phyloP scores from a whole-genome alignment of 2,797 vertebrate species.

The Lepilemur ruficaudatus region DNA sequence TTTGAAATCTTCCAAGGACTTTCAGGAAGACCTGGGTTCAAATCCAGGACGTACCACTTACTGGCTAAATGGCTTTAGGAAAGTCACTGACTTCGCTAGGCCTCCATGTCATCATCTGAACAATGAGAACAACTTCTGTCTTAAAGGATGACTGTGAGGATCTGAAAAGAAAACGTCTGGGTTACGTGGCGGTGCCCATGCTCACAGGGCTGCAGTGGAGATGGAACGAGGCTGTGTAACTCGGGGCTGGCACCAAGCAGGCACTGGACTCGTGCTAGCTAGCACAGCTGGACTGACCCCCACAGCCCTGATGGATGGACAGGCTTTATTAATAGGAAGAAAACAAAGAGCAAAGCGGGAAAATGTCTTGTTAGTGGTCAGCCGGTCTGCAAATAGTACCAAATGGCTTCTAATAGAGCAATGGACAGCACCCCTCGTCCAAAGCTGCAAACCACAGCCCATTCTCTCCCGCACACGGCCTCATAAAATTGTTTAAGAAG shows the following conservation, averaged over 20 bases:
- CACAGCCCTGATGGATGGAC: too few species aligned
- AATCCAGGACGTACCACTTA: background rate
- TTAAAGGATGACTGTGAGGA: background rate
- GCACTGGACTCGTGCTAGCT: fast-evolving
- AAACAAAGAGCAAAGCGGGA: background rate
- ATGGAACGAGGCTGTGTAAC: background rate
- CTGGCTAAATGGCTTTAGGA: background rate
- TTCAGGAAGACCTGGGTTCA: background rate
- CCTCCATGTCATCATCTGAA: background rate
- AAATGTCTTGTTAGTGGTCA: background rate
- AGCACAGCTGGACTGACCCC: background rate
- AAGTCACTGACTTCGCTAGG: background rate
- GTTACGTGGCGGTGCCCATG: fast-evolving
- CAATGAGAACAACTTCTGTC: background rate
- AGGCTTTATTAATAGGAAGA: background rate
- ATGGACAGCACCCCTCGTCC: background rate
- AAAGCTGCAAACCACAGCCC: background rate
- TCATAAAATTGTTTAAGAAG: background rate
- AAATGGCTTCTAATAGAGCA: background rate
- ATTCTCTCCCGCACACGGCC: background rate
- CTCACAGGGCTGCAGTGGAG: background rate
- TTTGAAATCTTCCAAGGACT: background rate
- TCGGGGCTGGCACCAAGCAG: fast-evolving
- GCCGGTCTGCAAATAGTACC: background rate
- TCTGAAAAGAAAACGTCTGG: background rate